phyloP scores from a whole-genome alignment of 2,113 vertebrate species.

The Cygnus atratus region DNA sequence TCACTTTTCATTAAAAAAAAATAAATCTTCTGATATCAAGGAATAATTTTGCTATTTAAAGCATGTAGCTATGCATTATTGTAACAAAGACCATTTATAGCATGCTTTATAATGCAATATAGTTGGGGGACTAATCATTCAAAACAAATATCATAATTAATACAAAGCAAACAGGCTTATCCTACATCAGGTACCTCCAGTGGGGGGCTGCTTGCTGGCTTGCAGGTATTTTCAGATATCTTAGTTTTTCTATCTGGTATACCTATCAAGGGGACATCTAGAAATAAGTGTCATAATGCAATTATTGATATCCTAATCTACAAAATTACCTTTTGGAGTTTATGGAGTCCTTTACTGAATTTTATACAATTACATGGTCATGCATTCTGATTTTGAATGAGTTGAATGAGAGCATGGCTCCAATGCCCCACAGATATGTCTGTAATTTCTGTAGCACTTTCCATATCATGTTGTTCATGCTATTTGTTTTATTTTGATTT shows the following conservation, averaged over 20 bases:
- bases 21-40: not conserved
- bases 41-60: not conserved
- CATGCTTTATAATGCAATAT: not conserved
- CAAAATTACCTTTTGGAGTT: not conserved
- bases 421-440: not conserved
- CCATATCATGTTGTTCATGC: not conserved
- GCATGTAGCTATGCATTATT: not conserved
- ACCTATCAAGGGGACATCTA: not conserved
- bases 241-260: not conserved
- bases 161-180: not conserved
- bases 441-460: constrained; percentile 30
- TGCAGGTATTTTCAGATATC: not conserved
- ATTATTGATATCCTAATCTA: not conserved
- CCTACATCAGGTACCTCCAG: not conserved
- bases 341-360: not conserved
- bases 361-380: not conserved
- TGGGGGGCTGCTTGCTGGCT: not conserved
- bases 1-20: not conserved
- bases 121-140: not conserved
- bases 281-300: not conserved
- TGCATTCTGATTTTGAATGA: constrained; percentile 24
- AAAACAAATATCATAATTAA: not conserved
- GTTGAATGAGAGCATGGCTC: not conserved
- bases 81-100: not conserved
- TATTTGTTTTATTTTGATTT: constrained; percentile 11